These are phyloP conservation scores for Muschampia plurimacula DNA, from an alignment of 2,888 invertebrate species.

Conservation along the genomic window DNA sequence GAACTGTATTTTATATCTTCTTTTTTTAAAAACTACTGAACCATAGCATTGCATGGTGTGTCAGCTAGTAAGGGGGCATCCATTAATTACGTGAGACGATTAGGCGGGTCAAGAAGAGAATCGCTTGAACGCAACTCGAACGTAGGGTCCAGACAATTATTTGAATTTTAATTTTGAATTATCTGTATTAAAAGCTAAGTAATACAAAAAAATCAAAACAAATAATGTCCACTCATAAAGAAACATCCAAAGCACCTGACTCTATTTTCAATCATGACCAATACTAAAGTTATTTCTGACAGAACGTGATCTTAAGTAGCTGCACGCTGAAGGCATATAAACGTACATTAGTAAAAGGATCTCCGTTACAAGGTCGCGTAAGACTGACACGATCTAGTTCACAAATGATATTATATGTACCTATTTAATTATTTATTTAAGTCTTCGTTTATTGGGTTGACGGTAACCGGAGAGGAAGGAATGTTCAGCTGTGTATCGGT, in stretches of 20 bases:
- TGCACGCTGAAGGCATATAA: background rate
- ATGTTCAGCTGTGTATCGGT: conserved; percentile 36
- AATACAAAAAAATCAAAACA: no score
- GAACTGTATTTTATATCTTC: no score
- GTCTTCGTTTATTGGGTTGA: conserved; percentile 32
- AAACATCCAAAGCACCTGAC: conserved; percentile 10
- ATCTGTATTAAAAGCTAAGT: no score
- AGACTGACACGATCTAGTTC: conserved; percentile 47
- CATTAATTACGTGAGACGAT: no score
- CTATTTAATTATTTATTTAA: background rate
- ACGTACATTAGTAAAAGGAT: conserved; percentile 39
- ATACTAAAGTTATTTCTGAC: conserved; percentile 36
- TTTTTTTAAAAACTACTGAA: no score
- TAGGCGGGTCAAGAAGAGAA: no score
- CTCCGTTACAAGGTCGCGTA: conserved; percentile 43
- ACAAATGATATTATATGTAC: conserved; percentile 41
- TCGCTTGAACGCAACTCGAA: no score
- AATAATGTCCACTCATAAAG: no score
- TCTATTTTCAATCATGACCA: conserved; percentile 32
- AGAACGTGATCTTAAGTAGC: conserved; percentile 21
- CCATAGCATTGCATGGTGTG: no score
- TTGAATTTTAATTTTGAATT: no score
- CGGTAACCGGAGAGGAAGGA: conserved; percentile 31
- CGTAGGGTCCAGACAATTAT: no score
- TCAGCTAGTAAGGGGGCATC: no score